Base-by-base conservation (phyloP, 2,113 vertebrate genomes). In the Bombycilla garrulus region DNA sequence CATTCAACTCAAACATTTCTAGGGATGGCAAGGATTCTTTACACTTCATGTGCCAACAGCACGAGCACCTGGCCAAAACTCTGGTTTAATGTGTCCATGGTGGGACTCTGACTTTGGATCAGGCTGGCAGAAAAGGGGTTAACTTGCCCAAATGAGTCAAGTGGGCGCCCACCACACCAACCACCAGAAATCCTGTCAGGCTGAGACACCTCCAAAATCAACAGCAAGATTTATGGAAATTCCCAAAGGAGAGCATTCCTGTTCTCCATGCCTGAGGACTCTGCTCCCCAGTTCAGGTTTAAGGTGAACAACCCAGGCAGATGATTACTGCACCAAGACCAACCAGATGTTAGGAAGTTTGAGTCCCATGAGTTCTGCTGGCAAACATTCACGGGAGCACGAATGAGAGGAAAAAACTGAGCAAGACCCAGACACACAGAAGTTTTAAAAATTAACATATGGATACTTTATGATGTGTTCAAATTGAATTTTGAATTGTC, bases 361-460 rank as follows among this genome's bases (percentile, higher is more conserved):
- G 15, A 90, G 23, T 20, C 6, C 74, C 53, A 4, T 1, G 31
- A 82, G 50, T 60, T 79, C 92, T 56, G 36, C 16, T 13, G 60
- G 53, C 38, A 71, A 82, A 44, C 1, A 4, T n/a, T 20, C 1
- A 0, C 29, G 60, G 29, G 11, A 88, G 11, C 33, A 57, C 0
- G 0, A 53, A 54, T 14, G 19, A 88, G 48, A 87, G 14, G 51
- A 72, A 51, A 51, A 84, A 91, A 72, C 6, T 16, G 60, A 85
- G 61, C 22, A 58, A 64, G 45, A 50, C 6, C 8, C 0, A 2
- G 40, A 38, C 11, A 61, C 17, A 45, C 9, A 73, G 38, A 66
- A 66, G 36, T 33, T 73, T 81, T 51, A 45, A 60, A 51, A 66
- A 58, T 51, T 38, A 51, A 74, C 23, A 44, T 19, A 31, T 14